These are phyloP conservation scores for Euborellia annulipes DNA, from an alignment of 1,140 invertebrate genomes.

Conservation along the genomic window DNA sequence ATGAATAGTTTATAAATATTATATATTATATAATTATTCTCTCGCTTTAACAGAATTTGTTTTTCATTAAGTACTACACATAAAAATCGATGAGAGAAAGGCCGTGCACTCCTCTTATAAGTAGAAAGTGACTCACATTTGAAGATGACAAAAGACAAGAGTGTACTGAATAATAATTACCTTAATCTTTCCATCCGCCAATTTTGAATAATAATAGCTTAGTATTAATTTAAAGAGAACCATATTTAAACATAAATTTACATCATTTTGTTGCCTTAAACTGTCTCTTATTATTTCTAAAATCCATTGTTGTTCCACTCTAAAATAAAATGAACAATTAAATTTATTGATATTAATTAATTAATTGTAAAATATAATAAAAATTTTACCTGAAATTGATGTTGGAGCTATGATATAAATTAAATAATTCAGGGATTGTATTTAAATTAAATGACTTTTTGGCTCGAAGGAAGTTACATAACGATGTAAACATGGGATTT, in stretches of 20 bases:
- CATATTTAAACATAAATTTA: conserved; percentile 37
- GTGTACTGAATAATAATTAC: too few relatives aligned
- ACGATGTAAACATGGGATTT: conserved; percentile 44
- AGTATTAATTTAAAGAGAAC: conserved; percentile 41
- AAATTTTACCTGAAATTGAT: conserved; percentile 31
- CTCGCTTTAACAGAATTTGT: too few relatives aligned
- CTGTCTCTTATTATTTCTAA: conserved; percentile 49
- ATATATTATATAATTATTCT: too few relatives aligned
- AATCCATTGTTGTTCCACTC: conserved; percentile 46
- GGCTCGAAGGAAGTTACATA: conserved; percentile 52
- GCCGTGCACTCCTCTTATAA: too few relatives aligned
- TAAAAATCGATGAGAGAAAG: too few relatives aligned
- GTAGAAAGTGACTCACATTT: too few relatives aligned
- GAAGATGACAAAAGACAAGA: too few relatives aligned
- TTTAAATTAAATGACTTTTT: conserved; percentile 48
- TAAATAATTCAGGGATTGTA: conserved; percentile 61
- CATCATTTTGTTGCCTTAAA: conserved; percentile 36
- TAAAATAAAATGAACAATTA: conserved; percentile 10
- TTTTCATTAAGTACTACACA: too few relatives aligned
- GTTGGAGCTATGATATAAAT: conserved; percentile 50
- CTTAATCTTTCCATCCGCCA: conserved; percentile 31
- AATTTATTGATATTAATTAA: not conserved
- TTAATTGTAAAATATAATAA: not conserved
- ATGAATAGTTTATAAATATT: too few relatives aligned
- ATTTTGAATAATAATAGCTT: conserved; percentile 30